These are phyloP conservation scores for Cremastinae sp. DNA, from an alignment of 2,888 invertebrate genomes.

Conservation along the genomic window DNA sequence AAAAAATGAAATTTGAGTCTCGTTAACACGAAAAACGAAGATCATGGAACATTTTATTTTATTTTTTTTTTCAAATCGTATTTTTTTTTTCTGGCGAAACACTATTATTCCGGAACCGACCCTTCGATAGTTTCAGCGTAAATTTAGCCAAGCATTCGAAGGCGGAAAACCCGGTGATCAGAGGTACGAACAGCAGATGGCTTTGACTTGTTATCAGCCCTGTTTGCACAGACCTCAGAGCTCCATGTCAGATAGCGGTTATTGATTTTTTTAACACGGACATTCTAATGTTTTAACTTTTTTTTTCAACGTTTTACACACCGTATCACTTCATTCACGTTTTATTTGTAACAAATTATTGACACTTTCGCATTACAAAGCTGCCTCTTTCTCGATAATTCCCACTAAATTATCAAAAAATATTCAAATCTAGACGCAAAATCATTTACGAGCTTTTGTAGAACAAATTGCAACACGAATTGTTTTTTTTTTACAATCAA, in stretches of 20 bases:
- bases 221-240: slow-evolving; percentile 60
- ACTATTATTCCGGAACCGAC: not conserved
- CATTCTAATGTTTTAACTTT: slow-evolving; percentile 58
- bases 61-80: slow-evolving; percentile 1
- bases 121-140: not conserved
- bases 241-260: slow-evolving; percentile 61
- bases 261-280: slow-evolving; percentile 61
- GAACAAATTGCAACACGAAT: no score
- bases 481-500: no score
- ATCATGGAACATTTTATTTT: not conserved
- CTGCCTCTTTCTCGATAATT: not conserved
- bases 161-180: slow-evolving; percentile 48
- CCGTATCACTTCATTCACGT: slow-evolving; percentile 1
- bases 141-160: slow-evolving; percentile 27
- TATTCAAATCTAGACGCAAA: no score
- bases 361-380: slow-evolving; percentile 4
- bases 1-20: not conserved
- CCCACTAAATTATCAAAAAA: no score
- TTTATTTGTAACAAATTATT: not conserved
- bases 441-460: no score
- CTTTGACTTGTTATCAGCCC: slow-evolving; percentile 64
- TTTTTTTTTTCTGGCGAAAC: not conserved
- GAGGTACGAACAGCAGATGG: slow-evolving; percentile 65
- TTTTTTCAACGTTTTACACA: slow-evolving; percentile 4
- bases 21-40: not conserved